These are phyloP conservation scores for Mionectes macconnelli DNA, from an alignment of 2,113 vertebrate species.

Conservation along the genomic window DNA sequence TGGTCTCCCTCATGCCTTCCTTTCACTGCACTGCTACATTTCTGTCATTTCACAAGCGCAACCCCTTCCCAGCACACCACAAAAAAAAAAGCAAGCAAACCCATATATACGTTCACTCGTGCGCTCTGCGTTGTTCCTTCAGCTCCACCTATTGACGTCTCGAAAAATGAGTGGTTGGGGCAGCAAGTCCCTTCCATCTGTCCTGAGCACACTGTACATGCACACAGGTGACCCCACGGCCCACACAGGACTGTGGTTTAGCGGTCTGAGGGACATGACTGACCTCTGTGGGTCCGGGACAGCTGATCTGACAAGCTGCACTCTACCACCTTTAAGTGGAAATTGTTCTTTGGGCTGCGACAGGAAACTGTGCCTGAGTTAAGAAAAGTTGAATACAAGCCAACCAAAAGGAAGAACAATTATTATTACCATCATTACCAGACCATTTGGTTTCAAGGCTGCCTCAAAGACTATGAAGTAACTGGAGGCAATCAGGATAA, in stretches of 20 bases:
- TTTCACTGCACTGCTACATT: background rate
- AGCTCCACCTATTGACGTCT: background rate
- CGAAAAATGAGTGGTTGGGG: background rate
- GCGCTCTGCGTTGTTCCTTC: background rate
- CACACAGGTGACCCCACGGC: background rate
- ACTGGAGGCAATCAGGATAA: background rate
- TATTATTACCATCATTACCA: background rate
- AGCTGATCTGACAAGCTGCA: background rate
- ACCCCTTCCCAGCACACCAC: background rate
- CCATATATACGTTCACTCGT: accelerated
- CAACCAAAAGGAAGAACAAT: background rate
- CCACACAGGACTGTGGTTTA: background rate
- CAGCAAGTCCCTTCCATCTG: background rate
- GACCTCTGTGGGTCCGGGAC: background rate
- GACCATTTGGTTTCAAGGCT: background rate
- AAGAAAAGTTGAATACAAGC: background rate
- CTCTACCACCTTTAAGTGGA: accelerated
- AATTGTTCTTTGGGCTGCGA: background rate
- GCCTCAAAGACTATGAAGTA: background rate
- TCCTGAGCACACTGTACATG: background rate
- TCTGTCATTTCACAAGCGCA: background rate
- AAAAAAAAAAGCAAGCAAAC: background rate
- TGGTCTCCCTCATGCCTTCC: background rate
- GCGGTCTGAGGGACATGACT: background rate
- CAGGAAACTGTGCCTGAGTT: background rate